These are phyloP conservation scores for Poecilobothrus nobilitatus DNA, from an alignment of 2,888 invertebrate species.

Conservation along the genomic window DNA sequence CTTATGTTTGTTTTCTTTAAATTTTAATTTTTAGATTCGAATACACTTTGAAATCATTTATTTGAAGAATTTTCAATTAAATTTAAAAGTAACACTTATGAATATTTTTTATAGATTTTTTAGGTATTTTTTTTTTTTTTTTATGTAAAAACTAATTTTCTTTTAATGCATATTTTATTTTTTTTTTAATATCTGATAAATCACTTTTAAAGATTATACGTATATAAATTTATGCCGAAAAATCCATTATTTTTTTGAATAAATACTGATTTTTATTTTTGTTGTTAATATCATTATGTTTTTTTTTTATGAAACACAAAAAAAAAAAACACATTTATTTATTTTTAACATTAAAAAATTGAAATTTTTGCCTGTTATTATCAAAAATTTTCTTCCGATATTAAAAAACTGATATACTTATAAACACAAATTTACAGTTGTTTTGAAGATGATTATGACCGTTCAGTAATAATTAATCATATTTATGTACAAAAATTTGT, in stretches of 20 bases:
- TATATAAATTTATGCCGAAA: background rate
- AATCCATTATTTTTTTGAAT: background rate
- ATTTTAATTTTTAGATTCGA: too few species aligned
- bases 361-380: background rate
- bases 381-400: background rate
- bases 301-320: background rate
- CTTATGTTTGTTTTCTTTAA: too few species aligned
- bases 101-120: too few species aligned
- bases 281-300: background rate
- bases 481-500: background rate
- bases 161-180: too few species aligned
- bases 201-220: background rate
- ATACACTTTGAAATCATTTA: too few species aligned
- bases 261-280: background rate
- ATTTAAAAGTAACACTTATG: too few species aligned
- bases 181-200: background rate
- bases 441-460: background rate
- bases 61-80: too few species aligned
- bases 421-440: background rate
- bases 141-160: too few species aligned
- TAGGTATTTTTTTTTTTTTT: too few species aligned
- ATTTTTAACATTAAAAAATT: background rate
- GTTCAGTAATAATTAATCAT: slow-evolving; percentile 1
- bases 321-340: background rate
- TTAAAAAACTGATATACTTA: background rate